Percentiles rank a stretch among this genome's conserved stretches.
Evolutionary conservation across 2,888 invertebrate species (phyloP).

Genomic region (Heliconius erato): DNA sequence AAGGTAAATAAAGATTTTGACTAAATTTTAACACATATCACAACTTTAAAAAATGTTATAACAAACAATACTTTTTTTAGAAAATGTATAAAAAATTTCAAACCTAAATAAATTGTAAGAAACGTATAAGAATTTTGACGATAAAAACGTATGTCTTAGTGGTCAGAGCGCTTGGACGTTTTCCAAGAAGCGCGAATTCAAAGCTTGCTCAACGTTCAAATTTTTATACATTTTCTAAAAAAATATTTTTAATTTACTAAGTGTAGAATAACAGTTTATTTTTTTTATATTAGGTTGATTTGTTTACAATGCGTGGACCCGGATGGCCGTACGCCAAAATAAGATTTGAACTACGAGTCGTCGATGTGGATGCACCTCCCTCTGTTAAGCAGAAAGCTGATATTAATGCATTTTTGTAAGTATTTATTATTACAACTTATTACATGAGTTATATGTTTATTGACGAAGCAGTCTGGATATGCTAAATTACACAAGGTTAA

Average conservation of each 20-base stretch:
- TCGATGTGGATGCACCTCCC: constrained; percentile 88
- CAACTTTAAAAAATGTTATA: no score
- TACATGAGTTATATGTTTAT: not conserved
- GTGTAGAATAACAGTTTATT: not conserved
- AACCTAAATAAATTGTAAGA: no score
- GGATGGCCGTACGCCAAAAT: constrained; percentile 89
- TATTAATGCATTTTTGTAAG: constrained; percentile 86
- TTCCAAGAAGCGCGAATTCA: no score
- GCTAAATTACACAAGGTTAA: not conserved
- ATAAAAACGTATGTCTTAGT: no score
- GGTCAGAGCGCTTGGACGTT: no score
- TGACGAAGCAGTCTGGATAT: not conserved
- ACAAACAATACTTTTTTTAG: no score
- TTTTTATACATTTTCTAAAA: no score
- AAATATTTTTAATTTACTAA: no score
- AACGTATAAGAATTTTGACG: no score
- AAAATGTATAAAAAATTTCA: no score
- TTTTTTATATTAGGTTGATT: constrained; percentile 79
- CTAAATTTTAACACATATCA: no score
- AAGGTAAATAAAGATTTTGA: constrained; percentile 60
- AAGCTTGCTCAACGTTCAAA: no score
- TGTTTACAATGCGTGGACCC: constrained; percentile 96
- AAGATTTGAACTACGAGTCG: constrained; percentile 90
- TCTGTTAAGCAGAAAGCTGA: constrained; percentile 84
- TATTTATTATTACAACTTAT: constrained; percentile 44